phyloP scores from a whole-genome alignment of 1,140 invertebrate species.

The Coelopa frigida region DNA sequence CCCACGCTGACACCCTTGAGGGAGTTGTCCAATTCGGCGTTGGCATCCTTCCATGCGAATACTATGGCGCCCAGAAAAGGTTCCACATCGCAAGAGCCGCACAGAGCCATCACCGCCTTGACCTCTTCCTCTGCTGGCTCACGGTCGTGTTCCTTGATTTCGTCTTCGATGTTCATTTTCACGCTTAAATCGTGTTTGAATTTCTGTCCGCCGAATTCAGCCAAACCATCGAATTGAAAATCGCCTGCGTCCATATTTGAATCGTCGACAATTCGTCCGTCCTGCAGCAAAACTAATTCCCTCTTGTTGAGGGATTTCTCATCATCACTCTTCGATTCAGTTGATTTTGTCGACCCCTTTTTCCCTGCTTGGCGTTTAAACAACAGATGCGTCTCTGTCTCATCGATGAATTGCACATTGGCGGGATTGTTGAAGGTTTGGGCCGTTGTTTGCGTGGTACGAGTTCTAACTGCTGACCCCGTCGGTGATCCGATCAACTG shows the following conservation, averaged over 20 bases:
- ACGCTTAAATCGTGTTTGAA: conserved; percentile 35
- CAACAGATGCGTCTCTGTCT: conserved; percentile 45
- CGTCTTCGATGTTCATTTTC: conserved; percentile 36
- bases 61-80: conserved; percentile 70
- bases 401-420: conserved; percentile 51
- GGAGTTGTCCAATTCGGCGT: conserved; percentile 47
- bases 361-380: conserved; percentile 49
- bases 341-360: conserved; percentile 13
- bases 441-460: conserved; percentile 2
- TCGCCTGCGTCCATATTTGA: conserved; percentile 38
- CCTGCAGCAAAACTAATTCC: conserved; percentile 54
- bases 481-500: conserved; percentile 42
- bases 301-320: conserved; percentile 51
- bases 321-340: conserved; percentile 10
- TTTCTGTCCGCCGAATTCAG: conserved; percentile 57
- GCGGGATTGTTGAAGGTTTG: conserved; percentile 23
- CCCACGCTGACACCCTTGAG: conserved; percentile 53
- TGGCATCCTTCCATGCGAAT: conserved; percentile 59
- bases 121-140: conserved; percentile 77
- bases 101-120: conserved; percentile 66
- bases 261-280: conserved; percentile 61
- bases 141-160: conserved; percentile 55
- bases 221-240: conserved; percentile 51
- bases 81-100: conserved; percentile 62
- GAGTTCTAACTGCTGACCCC: conserved; percentile 1